Percentiles rank a stretch among this genome's conserved stretches.
phyloP scores from a whole-genome alignment of 2,888 invertebrate genomes.

The Heliconius ethilla region DNA sequence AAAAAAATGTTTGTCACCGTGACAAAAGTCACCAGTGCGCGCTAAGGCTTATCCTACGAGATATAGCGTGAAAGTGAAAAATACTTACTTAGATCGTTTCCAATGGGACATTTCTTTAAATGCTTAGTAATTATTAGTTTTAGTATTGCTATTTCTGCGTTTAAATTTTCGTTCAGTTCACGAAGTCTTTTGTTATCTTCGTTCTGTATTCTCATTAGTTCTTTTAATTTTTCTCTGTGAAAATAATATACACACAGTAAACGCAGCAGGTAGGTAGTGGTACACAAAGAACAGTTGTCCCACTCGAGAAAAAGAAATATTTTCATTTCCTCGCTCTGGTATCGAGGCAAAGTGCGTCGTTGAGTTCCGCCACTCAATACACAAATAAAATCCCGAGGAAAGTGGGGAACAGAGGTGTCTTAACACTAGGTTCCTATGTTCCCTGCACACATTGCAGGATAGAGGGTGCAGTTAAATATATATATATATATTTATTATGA shows the following conservation, averaged over 20 bases:
- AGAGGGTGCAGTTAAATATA: background rate
- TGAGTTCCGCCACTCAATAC: background rate
- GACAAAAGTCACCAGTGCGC: too few species aligned
- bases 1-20: too few species aligned
- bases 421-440: background rate
- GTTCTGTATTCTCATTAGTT: slow-evolving; percentile 55
- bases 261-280: too few species aligned
- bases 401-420: background rate
- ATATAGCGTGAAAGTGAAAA: background rate
- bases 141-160: slow-evolving; percentile 58
- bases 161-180: slow-evolving; percentile 59
- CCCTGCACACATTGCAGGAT: background rate
- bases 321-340: background rate
- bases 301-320: too few species aligned
- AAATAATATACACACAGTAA: background rate
- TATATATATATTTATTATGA: too few species aligned
- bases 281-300: too few species aligned
- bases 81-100: slow-evolving; percentile 64
- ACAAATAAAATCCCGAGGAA: background rate
- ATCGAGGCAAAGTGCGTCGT: background rate
- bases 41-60: background rate
- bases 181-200: slow-evolving; percentile 60
- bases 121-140: slow-evolving; percentile 62
- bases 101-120: slow-evolving; percentile 60
- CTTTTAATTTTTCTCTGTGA: slow-evolving; percentile 65